A percentile compares a stretch with the other conserved stretches of the same genome.
phyloP scores from a whole-genome alignment of 2,888 invertebrate species.

The Ennomos fuscantarius region DNA sequence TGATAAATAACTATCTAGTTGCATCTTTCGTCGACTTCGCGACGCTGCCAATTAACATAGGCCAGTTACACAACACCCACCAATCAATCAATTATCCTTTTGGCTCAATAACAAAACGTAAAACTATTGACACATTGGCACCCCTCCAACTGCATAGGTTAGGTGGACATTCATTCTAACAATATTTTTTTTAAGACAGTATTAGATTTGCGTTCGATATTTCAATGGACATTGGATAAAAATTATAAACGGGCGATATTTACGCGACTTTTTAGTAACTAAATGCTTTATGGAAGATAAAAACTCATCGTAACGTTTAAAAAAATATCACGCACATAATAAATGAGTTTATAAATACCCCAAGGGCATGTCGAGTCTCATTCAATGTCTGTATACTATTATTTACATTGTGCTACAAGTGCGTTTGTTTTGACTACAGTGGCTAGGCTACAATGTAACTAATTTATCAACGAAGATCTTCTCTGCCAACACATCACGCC shows the following conservation, averaged over 20 bases:
- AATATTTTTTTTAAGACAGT: conserved; percentile 38
- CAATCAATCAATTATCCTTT: conserved; percentile 40
- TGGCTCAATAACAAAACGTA: conserved; percentile 42
- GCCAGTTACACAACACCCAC: conserved; percentile 10
- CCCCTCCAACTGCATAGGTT: conserved; percentile 64
- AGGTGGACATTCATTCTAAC: conserved; percentile 44
- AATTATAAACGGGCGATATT: conserved; percentile 4
- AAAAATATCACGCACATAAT: no score
- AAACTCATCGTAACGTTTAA: no score
- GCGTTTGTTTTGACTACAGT: neutral
- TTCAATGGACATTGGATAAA: conserved; percentile 11
- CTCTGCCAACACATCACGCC: conserved; percentile 6
- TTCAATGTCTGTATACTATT: no score
- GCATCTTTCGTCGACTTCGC: conserved; percentile 11
- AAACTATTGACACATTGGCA: conserved; percentile 62
- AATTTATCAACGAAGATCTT: conserved; percentile 4
- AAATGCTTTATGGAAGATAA: no score
- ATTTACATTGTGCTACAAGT: neutral
- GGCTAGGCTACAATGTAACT: conserved; percentile 6
- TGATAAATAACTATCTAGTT: conserved; percentile 12
- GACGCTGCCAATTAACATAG: conserved; percentile 17
- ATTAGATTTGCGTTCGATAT: conserved; percentile 48
- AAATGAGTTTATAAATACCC: no score
- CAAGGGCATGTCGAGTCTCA: no score
- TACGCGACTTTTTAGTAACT: no score